Evolutionary conservation across 2,113 vertebrate genomes (phyloP), one percentile per base, ranked within the genome.

Genomic region (Scalopus aquaticus): DNA sequence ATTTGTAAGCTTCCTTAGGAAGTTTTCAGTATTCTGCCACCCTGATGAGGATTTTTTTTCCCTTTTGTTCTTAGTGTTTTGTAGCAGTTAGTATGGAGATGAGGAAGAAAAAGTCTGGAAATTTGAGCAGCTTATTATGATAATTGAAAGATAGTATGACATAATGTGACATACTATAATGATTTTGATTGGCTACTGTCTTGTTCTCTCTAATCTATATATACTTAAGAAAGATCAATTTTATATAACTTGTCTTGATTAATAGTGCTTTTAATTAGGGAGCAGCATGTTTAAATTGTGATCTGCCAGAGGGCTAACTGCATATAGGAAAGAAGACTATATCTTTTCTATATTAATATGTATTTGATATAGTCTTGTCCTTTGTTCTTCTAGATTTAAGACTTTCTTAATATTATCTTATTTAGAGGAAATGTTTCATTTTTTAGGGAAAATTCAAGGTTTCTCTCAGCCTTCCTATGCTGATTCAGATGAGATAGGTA

Each of bases 211-310:
- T 77, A 86, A 70, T 76, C 74, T 28, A 28, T 70, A 49, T 72
- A 15, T 62, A 86, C 44, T 62, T 89, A 89, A 85, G 76, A 88
- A 69, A 93, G 42, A 72, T 35, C 30, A 70, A 62, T 74, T 94
- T 92, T 64, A 86, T 92, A 35, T 64, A 77, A 51, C n/a, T 78
- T 91, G 24, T 64, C 78, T 81, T 93, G 74, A 67, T 74, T 90
- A 62, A n/a, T 69, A 93, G 44, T 91, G 7, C 84, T 95, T 92
- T 87, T 82, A 32, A 78, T 82, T 78, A 72, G 28, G 22, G 37
- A 90, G 8, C 49, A 87, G 62, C 37, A 56, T 65, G 13, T 81
- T 95, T 90, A 81, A 79, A 88, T 54, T 90, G 51, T 64, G 58
- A 58, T 46, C 35, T 85, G 51, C 20, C 5, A 5, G 54, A 70